Percentiles rank a stretch among this genome's conserved stretches.
These are phyloP conservation scores for Phengaris arion DNA, from an alignment of 2,888 invertebrate genomes.

Conservation along the genomic window DNA sequence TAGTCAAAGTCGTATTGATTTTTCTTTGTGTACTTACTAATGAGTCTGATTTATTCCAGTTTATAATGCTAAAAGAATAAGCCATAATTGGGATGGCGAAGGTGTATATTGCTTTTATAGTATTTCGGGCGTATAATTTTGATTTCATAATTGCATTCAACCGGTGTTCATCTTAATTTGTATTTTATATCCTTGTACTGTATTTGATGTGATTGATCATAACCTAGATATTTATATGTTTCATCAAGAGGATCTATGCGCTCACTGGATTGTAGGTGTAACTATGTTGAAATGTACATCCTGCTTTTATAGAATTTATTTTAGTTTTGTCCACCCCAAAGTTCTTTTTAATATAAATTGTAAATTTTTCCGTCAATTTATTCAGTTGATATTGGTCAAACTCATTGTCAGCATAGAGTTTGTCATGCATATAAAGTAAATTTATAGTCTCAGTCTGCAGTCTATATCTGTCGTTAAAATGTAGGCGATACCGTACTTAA, in stretches of 20 bases:
- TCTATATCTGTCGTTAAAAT: too few relatives aligned
- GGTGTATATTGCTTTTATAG: too few relatives aligned
- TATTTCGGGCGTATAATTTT: slow-evolving; percentile 28
- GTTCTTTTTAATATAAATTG: slow-evolving; percentile 34
- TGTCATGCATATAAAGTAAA: slow-evolving; percentile 33
- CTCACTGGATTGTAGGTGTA: too few relatives aligned
- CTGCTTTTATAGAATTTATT: slow-evolving; percentile 30
- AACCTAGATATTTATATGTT: slow-evolving; percentile 30
- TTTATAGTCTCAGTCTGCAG: slow-evolving; percentile 16
- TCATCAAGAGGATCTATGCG: background rate
- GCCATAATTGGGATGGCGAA: too few relatives aligned
- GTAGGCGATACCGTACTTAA: too few relatives aligned
- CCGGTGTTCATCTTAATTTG: slow-evolving; percentile 27
- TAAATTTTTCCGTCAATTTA: slow-evolving; percentile 29
- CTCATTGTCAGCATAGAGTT: slow-evolving; percentile 31
- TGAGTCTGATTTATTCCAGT: slow-evolving; percentile 36
- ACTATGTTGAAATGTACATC: slow-evolving; percentile 22
- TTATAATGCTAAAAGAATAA: slow-evolving; percentile 38
- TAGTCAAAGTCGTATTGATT: slow-evolving; percentile 24
- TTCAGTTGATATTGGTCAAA: slow-evolving; percentile 23
- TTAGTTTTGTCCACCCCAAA: slow-evolving; percentile 37
- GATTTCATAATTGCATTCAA: slow-evolving; percentile 29
- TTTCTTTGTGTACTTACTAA: background rate
- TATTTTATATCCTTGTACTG: slow-evolving; percentile 25
- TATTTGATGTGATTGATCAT: too few relatives aligned